Base-by-base conservation (phyloP, 2,888 invertebrate genomes). In the Cosmia pyralina region DNA sequence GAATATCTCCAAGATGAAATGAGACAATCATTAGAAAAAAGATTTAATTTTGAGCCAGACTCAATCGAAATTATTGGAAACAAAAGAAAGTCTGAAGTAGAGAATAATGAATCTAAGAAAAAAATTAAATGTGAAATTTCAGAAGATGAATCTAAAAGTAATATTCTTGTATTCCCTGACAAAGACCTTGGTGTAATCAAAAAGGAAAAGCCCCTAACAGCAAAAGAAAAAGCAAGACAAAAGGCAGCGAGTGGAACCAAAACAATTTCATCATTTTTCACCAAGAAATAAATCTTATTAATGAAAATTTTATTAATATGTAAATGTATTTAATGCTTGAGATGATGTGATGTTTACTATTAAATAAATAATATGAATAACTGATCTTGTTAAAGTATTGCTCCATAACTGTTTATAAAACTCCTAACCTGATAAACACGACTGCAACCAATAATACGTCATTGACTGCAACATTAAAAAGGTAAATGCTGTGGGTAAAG, bases 221-320 rank as follows among this genome's bases (percentile, higher is more conserved):
- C 97, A 13, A 98, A 98, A 93, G 98, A 98, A 88, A 97, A 98
- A 86, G 97, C 97, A 0, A 95, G 97, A 85, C 97, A 97, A 87
- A 98, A 98, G 92, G 98, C 98, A 71, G 98, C 98, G 48, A 96
- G 97, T 87, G 98, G 98, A 66, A 97, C 98, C 46, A 98, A 98
- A 94, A 97, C 97, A 87, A 98, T 98, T 90, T 97, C 98, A 69
- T 97, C 97, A 50, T 98, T 98, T 94, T 98, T 98, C 91, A 97
- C 97, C 84, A 98, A 97, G 92, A 97, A 97, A 90, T 97, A 85
- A 85, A 17, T 41, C 0, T 58, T 10, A 19, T 4, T 34, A 15
- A 4, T 71, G 4, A 52, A 48, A 72, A 44, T 38, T 34, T 38
- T 4, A n/a, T n/a, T 28, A 28, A 2, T 28, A 19, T 22, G n/a